These are phyloP conservation scores for Polyommatus icarus DNA, from an alignment of 2,888 invertebrate species.

Conservation along the genomic window DNA sequence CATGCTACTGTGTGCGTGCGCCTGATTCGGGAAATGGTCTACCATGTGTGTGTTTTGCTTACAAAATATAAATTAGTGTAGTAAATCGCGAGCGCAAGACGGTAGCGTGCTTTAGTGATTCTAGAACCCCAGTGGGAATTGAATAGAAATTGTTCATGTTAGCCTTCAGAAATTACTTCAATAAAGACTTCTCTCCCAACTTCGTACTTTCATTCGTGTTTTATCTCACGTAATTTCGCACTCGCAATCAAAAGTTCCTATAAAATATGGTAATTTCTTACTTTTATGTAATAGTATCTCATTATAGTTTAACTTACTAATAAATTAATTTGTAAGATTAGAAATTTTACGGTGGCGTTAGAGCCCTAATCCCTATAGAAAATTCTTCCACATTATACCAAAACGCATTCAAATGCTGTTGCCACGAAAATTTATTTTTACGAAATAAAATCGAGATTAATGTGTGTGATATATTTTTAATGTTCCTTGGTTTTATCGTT, in stretches of 20 bases:
- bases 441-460: slow-evolving; percentile 5
- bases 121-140: neutral
- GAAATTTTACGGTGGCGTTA: neutral
- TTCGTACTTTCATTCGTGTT: too few relatives aligned
- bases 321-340: too few relatives aligned
- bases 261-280: neutral
- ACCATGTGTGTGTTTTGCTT: too few relatives aligned
- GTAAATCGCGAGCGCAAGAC: neutral
- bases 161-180: too few relatives aligned
- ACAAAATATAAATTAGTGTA: too few relatives aligned
- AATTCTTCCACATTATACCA: neutral
- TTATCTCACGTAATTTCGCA: neutral
- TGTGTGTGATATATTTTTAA: slow-evolving; percentile 16
- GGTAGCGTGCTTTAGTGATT: neutral
- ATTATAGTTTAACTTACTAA: too few relatives aligned
- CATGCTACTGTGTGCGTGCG: too few relatives aligned
- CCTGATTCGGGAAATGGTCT: too few relatives aligned
- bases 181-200: too few relatives aligned
- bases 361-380: neutral
- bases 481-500: neutral
- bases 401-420: neutral
- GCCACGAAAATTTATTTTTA: slow-evolving; percentile 6
- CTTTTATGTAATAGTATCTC: too few relatives aligned
- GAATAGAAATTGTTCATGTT: neutral
- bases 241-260: neutral